Base-by-base conservation (phyloP, 2,113 vertebrate species). In the Sorex fumeus region DNA sequence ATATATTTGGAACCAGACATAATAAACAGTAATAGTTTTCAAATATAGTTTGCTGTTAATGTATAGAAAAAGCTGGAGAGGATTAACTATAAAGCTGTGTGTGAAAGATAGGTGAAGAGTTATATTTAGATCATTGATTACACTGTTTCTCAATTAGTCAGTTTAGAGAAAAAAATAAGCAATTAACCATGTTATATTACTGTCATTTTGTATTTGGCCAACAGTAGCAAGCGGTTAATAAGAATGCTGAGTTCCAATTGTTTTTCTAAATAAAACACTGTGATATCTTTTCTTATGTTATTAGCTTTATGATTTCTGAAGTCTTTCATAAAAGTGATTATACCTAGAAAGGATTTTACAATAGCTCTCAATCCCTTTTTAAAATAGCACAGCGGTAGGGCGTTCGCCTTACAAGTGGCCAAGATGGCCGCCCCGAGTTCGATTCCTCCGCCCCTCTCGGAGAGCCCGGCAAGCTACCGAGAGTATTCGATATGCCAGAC, bases 91-190 rank as follows among this genome's bases (percentile, higher is more conserved):
- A 95, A 91, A 86, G 6, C 72, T 95, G 66, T 95, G 32, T 90
- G 84, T 85, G 78, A 96, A 96, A 95, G 93, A 84, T 82, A 96
- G 62, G 89, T 89, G 94, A 40, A 87, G 84, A 88, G 53, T 95
- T 94, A 94, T 89, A 93, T 92, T 96, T 95, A 88, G 96, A 93
- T 93, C 92, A 96, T 95, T 91, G 93, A 96, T 96, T 96, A 96
- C 45, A 89, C 86, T 92, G 30, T 95, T 96, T 96, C 93, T 96
- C 89, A 95, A 80, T 96, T 95, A 95, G 84, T 64, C 40, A 92
- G 84, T 92, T 92, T 92, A 45, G 27, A 34, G 90, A 88, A 95
- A 95, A 95, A 62, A 84, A 92, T 62, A 95, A 95, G 81, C 91
- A 95, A 91, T 95, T 96, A 94, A 96, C 96, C 95, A 94, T 94